phyloP scores from a whole-genome alignment of 2,888 invertebrate species.

The Chironomus riparius region DNA sequence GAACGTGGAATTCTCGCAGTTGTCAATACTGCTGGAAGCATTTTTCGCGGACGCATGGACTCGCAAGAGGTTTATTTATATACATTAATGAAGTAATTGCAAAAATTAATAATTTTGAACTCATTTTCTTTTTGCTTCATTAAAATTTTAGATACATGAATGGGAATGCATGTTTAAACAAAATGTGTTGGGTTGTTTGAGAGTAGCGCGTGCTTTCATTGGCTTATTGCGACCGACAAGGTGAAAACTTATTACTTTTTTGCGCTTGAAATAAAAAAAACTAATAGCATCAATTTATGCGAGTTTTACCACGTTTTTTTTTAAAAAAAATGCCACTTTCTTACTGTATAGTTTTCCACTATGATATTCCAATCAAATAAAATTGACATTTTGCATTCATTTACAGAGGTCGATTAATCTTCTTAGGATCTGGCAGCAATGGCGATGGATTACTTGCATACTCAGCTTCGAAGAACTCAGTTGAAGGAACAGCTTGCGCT shows the following conservation, averaged over 20 bases:
- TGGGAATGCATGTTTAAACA: conserved; percentile 61
- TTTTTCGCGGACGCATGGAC: conserved; percentile 60
- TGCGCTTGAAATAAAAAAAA: neutral
- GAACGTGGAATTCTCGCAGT: conserved; percentile 78
- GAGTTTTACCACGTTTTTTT: neutral
- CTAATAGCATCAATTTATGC: neutral
- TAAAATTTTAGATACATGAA: conserved; percentile 34
- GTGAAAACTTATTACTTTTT: neutral
- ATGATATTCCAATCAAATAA: too few species aligned
- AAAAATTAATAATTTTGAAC: too few species aligned
- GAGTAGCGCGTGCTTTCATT: conserved; percentile 67
- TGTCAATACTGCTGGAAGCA: conserved; percentile 71
- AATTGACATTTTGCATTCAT: too few species aligned
- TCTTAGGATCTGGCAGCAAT: conserved; percentile 47
- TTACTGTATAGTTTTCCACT: too few species aligned
- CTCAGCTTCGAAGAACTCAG: conserved; percentile 59
- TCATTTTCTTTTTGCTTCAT: neutral
- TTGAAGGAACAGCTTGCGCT: conserved; percentile 70
- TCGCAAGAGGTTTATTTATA: conserved; percentile 32
- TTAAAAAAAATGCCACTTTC: too few species aligned
- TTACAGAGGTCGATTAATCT: conserved; percentile 55
- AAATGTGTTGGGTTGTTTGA: conserved; percentile 61
- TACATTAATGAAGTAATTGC: too few species aligned
- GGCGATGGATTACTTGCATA: conserved; percentile 49
- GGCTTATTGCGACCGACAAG: conserved; percentile 55